Evolutionary conservation across 64 coral and sea anemone species (phyloP).

Genomic region (Astreopora myriophthalma): DNA sequence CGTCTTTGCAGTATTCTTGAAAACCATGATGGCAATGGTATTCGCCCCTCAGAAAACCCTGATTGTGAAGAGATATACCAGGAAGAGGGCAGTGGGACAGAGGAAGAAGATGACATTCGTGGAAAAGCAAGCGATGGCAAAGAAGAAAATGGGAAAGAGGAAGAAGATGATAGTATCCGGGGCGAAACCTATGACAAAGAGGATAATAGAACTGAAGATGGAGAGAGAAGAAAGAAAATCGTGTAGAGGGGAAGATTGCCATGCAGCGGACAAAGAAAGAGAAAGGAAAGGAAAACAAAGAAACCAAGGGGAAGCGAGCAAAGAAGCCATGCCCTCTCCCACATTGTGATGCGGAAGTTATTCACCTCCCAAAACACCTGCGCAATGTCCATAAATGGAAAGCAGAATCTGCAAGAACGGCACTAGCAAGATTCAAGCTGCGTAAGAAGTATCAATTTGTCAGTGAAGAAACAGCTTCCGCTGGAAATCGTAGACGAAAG

Average conservation of each 20-base stretch:
- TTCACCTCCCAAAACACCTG: constrained; percentile 71
- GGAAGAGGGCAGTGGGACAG: background rate
- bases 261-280: background rate
- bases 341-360: constrained; percentile 43
- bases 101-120: background rate
- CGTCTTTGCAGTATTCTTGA: background rate
- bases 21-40: background rate
- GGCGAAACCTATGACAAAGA: background rate
- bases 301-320: background rate
- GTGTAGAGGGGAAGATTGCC: background rate
- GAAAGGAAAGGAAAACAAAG: background rate
- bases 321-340: constrained; percentile 62
- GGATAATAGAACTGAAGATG: background rate
- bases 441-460: constrained; percentile 6
- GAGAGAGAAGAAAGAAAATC: background rate
- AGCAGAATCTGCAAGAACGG: constrained; percentile 30
- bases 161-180: background rate
- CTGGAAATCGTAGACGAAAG: background rate
- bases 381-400: constrained; percentile 68
- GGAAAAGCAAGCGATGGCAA: background rate
- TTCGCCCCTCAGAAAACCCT: background rate
- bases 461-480: background rate
- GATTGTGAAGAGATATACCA: background rate
- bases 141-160: background rate
- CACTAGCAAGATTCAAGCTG: background rate